Evolutionary conservation across 2,113 vertebrate genomes (phyloP).

Genomic region (Misgurnus anguillicaudatus): DNA sequence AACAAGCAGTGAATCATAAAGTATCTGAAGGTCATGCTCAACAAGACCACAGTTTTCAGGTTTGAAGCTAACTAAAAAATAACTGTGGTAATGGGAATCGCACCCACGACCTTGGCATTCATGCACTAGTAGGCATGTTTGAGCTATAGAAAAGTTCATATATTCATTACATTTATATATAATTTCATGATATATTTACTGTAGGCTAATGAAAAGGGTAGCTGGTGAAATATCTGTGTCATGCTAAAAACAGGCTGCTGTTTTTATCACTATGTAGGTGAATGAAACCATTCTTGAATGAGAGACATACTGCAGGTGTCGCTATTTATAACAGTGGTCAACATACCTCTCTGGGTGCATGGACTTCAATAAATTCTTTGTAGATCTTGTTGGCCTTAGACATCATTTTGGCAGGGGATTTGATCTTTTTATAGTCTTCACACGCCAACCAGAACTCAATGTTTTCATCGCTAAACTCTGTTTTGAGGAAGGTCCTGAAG

Average conservation of each 20-base stretch:
- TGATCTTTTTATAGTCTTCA: conserved; percentile 92
- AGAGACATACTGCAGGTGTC: background rate
- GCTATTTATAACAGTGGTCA: background rate
- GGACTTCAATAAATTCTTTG: conserved; percentile 86
- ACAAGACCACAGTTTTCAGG: background rate
- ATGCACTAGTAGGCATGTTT: too few species aligned
- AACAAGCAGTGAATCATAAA: conserved; percentile 18
- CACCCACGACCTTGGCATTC: too few species aligned
- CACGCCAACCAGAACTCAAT: conserved; percentile 98
- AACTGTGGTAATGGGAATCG: background rate
- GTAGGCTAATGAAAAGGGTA: too few species aligned
- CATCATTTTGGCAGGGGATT: conserved; percentile 79
- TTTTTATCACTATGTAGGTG: too few species aligned
- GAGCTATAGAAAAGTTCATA: too few species aligned
- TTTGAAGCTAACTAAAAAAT: conserved; percentile 1
- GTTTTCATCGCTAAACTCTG: conserved; percentile 95
- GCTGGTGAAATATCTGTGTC: too few species aligned
- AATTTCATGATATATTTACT: too few species aligned
- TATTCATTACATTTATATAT: too few species aligned
- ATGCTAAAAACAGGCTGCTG: too few species aligned
- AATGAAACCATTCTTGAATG: background rate
- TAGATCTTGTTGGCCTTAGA: conserved; percentile 90
- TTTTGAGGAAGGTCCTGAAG: conserved; percentile 89
- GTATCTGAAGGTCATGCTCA: conserved; percentile 17
- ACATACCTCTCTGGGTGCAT: conserved; percentile 89